A percentile compares a stretch with the other conserved stretches of the same genome.
These are phyloP conservation scores for Sipunculus nudus DNA, from an alignment of 2,888 invertebrate species.

Conservation along the genomic window DNA sequence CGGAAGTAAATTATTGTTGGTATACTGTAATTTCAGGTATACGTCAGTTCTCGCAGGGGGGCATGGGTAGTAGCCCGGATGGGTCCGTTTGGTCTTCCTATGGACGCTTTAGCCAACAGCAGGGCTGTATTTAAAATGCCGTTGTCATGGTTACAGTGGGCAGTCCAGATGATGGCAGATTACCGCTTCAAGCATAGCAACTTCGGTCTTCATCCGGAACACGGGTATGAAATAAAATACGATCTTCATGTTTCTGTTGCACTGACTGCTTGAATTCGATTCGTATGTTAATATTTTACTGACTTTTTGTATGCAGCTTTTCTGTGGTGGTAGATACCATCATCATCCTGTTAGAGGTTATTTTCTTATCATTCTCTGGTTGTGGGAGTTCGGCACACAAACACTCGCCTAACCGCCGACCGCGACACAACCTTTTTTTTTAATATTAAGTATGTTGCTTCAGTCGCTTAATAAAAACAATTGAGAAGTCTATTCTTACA, in stretches of 20 bases:
- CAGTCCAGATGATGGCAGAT: constrained; percentile 59
- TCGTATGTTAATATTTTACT: not conserved
- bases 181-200: constrained; percentile 54
- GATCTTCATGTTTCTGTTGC: too few relatives aligned
- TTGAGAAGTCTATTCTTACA: too few relatives aligned
- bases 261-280: not conserved
- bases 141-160: constrained; percentile 47
- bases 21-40: constrained; percentile 55
- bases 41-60: constrained; percentile 67
- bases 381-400: too few relatives aligned
- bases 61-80: constrained; percentile 69
- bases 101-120: constrained; percentile 62
- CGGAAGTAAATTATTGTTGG: not conserved
- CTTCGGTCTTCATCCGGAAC: constrained; percentile 53
- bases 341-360: too few relatives aligned
- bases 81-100: constrained; percentile 65
- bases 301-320: too few relatives aligned
- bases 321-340: too few relatives aligned
- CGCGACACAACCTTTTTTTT: too few relatives aligned
- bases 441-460: too few relatives aligned
- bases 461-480: too few relatives aligned
- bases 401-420: too few relatives aligned
- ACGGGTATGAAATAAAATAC: constrained; percentile 52
- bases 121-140: constrained; percentile 54
- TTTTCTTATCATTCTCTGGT: too few relatives aligned